Base-by-base conservation (phyloP, 2,888 invertebrate species). In the Carabus problematicus region DNA sequence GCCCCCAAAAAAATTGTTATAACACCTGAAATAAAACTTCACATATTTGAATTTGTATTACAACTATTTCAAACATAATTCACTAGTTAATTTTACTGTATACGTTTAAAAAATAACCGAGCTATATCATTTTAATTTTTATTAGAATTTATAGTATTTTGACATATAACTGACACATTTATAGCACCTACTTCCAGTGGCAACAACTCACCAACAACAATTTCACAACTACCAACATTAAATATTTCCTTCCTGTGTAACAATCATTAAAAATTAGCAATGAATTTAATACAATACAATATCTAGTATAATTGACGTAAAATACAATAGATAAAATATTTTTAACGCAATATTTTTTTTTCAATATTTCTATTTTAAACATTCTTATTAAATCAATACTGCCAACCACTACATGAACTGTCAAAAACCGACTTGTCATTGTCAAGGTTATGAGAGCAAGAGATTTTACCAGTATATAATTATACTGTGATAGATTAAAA, bases 1-100 rank as follows among this genome's bases (percentile, higher is more conserved):
- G 60, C 60, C 67, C 52, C 52, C 52, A 60, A 54, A n/a, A 45
- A 45, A 12, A 45, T 45, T 45, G 7, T n/a, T 3, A 1, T 12
- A 45, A 45, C 45, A 12, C n/a, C 45, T 45, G 45, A 12, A 45
- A 45, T 12, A 6, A 45, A 12, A n/a, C n/a, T 45, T 45, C 45
- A 45, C 14, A 14, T 12, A 45, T 14, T 12, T n/a, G 2, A 45
- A 14, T 3, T 12, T 45, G 3, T 12, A 3, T 45, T 12, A 45
- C 45, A 45, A 12, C 45, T n/a, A 45, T 1, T 45, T 12, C 7
- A 6, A 45, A 12, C 14, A 45, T 45, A 45, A 45, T 45, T 45
- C 45, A 45, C n/a, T 45, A 3, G 14, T 3, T 55, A 29, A 29
- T 29, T 29, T 29, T 29, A 29, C 29, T 29, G 29, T 29, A 6